Evolutionary conservation across 2,113 vertebrate species (phyloP).

Genomic region (Beaufortia kweichowensis): DNA sequence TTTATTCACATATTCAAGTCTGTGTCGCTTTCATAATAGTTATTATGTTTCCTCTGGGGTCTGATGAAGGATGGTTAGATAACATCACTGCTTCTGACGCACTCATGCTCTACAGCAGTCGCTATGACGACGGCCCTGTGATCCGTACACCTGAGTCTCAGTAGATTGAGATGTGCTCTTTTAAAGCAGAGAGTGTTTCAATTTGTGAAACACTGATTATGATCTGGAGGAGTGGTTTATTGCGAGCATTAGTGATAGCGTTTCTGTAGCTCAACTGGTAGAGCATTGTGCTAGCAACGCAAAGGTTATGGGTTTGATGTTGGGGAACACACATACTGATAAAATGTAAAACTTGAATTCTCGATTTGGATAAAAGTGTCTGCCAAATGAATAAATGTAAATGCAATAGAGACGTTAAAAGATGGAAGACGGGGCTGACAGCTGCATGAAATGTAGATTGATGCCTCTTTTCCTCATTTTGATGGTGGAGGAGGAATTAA

Average conservation of each 20-base stretch:
- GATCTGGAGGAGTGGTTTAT: conserved; percentile 3
- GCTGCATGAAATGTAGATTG: conserved; percentile 3
- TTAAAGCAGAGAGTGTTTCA: neutral
- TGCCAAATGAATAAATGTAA: no score
- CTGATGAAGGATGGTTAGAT: conserved; percentile 6
- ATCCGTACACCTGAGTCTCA: conserved; percentile 11
- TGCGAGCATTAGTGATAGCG: no score
- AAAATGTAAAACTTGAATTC: no score
- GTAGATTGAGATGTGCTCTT: neutral
- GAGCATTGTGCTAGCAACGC: no score
- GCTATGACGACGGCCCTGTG: neutral
- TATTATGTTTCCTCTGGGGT: neutral
- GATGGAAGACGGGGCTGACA: neutral
- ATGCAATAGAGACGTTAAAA: neutral
- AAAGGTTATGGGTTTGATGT: no score
- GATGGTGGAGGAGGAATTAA: neutral
- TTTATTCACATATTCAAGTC: neutral
- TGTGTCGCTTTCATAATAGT: neutral
- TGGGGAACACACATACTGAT: no score
- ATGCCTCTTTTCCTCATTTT: neutral
- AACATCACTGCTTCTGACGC: neutral
- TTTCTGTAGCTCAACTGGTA: no score
- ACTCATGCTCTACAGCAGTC: neutral
- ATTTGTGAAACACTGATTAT: neutral
- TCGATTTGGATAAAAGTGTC: no score